These are phyloP conservation scores for Pseudois nayaur DNA, from an alignment of 2,113 vertebrate species.

Conservation along the genomic window DNA sequence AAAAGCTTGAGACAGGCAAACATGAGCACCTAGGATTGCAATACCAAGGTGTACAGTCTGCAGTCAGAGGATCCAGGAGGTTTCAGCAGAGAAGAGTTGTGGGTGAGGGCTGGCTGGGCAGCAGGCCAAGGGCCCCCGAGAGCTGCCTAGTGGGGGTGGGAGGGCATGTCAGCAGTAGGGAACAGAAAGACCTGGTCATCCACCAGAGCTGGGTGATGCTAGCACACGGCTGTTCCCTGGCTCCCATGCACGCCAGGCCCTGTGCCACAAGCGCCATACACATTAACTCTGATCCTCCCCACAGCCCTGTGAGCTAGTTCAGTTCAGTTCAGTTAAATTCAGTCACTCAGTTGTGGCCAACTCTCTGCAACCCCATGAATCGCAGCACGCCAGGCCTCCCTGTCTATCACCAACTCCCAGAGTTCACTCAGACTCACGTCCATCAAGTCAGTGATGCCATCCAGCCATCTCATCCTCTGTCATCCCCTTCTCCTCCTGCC, in stretches of 20 bases:
- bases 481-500: no score
- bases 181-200: neutral
- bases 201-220: neutral
- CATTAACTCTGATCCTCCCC: neutral
- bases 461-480: no score
- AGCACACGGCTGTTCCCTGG: rapidly evolving
- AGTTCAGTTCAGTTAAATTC: no score
- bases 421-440: no score
- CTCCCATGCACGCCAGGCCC: neutral
- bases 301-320: neutral
- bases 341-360: no score
- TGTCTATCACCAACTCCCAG: no score
- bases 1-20: neutral
- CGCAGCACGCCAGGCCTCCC: no score
- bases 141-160: neutral
- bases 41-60: neutral
- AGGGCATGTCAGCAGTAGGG: neutral
- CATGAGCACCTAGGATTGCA: neutral
- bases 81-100: neutral
- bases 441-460: no score
- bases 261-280: neutral
- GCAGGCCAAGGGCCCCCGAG: neutral
- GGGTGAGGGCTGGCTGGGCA: neutral
- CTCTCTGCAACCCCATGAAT: no score
- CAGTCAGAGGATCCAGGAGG: neutral